A percentile compares a stretch with the other conserved stretches of the same genome.
phyloP scores from a whole-genome alignment of 1,140 invertebrate genomes.

The Drosophila orosa region DNA sequence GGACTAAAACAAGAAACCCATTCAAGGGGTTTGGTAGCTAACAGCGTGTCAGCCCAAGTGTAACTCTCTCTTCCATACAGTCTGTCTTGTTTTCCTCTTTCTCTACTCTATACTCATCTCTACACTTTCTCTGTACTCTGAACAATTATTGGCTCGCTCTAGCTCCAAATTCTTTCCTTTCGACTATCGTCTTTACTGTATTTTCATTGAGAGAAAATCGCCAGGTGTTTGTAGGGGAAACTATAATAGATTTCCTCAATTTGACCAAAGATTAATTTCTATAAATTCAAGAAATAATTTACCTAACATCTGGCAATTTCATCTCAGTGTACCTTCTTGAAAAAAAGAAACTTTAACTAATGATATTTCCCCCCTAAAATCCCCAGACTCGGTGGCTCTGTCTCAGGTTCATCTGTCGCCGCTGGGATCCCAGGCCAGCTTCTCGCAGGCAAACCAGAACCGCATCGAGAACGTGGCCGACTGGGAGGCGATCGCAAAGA shows the following conservation, averaged over 20 bases:
- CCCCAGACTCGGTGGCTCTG: conserved; percentile 89
- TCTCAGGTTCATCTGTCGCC: conserved; percentile 91
- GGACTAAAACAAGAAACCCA: neutral
- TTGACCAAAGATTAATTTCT: neutral
- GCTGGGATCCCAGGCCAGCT: conserved; percentile 92
- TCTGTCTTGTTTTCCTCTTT: conserved; percentile 31
- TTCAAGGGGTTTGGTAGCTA: conserved; percentile 69
- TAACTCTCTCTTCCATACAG: conserved; percentile 12
- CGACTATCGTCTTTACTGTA: conserved; percentile 34
- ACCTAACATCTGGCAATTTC: neutral
- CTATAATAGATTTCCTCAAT: neutral
- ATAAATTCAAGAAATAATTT: too few relatives aligned
- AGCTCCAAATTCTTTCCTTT: conserved; percentile 78
- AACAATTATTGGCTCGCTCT: conserved; percentile 71
- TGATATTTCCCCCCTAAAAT: conserved; percentile 1
- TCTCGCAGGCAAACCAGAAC: conserved; percentile 87
- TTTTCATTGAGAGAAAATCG: conserved; percentile 1
- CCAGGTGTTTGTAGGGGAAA: neutral
- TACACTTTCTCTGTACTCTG: conserved; percentile 25
- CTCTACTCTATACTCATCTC: conserved; percentile 14
- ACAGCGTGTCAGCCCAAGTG: conserved; percentile 55
- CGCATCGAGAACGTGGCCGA: conserved; percentile 95
- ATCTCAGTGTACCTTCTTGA: neutral
- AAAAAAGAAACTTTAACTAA: neutral
- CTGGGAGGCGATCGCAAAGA: conserved; percentile 95